Base-by-base conservation (phyloP, 2,797 vertebrate species). In the Arnoldichthys spilopterus region DNA sequence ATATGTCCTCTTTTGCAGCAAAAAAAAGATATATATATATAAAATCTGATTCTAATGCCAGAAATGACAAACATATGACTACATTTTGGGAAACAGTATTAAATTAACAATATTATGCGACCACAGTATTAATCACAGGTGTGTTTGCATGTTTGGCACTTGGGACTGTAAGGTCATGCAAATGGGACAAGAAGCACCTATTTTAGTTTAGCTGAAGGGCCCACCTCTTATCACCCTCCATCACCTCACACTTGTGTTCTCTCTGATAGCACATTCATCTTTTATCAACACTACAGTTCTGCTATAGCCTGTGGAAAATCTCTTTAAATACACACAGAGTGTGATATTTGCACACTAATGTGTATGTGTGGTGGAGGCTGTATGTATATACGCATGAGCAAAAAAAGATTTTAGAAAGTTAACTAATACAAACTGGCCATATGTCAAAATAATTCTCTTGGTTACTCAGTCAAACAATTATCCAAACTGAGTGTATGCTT, bases 231-330 rank as follows among this genome's bases (percentile, higher is more conserved):
- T 78, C 81, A 66, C 63, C 56, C 61, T 61, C 81, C 81, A 76
- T 78, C 81, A 66, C 59, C 62, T 69, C 68, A 66, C 61, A 54
- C 26, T 24, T 45, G 11, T 43, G 68, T 61, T 64, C 64, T 37
- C 34, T 77, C 74, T 64, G 78, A 85, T 75, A 80, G 72, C 67
- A 63, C 47, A 66, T 74, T 83, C 34, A 68, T 76, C 81, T 75
- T 81, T 61, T 71, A 67, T 79, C 58, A 62, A 72, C 30, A 16
- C 70, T 66, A 53, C 76, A 78, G 51, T 72, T 26, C 51, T 58
- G 28, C 54, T 68, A 28, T 62, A 59, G 51, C 64, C 30, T 78
- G 47, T 72, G 34, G 59, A 78, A 79, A 78, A 53, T 37, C 63
- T 56, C 80, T 58, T 56, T 69, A 72, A 78, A 77, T 72, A 72